Evolutionary conservation across 2,888 invertebrate species (phyloP).

Genomic region (Palloptera scutellata): DNA sequence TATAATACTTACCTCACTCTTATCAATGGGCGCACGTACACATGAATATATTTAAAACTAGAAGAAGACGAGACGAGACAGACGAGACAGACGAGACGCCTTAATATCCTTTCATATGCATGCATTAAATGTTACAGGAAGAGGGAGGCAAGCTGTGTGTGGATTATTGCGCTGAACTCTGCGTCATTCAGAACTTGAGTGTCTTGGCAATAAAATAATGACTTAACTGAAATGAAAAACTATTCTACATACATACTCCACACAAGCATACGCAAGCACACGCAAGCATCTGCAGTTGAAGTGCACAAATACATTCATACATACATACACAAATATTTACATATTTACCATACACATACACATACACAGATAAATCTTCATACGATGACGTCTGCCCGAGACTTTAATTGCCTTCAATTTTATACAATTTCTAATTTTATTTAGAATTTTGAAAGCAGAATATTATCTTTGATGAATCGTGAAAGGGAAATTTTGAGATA

Average conservation of each 20-base stretch:
- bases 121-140: not conserved
- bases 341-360: not conserved
- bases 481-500: too few relatives aligned
- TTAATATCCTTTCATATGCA: constrained; percentile 9
- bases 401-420: too few relatives aligned
- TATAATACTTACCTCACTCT: constrained; percentile 9
- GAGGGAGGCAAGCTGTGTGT: not conserved
- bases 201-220: constrained; percentile 58
- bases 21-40: not conserved
- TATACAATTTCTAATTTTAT: too few relatives aligned
- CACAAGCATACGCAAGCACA: not conserved
- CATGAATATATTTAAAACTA: not conserved
- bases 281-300: too few relatives aligned
- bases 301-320: not conserved
- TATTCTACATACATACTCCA: constrained; percentile 32
- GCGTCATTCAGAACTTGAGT: constrained; percentile 30
- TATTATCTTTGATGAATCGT: too few relatives aligned
- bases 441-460: too few relatives aligned
- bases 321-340: not conserved
- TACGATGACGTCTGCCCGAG: too few relatives aligned
- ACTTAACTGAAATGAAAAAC: constrained; percentile 58
- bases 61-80: too few relatives aligned
- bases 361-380: not conserved
- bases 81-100: constrained; percentile 34
- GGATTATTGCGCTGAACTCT: not conserved